A percentile compares a stretch with the other conserved stretches of the same genome.
Evolutionary conservation across 2,797 vertebrate species (phyloP).

Genomic region (Anableps anableps): DNA sequence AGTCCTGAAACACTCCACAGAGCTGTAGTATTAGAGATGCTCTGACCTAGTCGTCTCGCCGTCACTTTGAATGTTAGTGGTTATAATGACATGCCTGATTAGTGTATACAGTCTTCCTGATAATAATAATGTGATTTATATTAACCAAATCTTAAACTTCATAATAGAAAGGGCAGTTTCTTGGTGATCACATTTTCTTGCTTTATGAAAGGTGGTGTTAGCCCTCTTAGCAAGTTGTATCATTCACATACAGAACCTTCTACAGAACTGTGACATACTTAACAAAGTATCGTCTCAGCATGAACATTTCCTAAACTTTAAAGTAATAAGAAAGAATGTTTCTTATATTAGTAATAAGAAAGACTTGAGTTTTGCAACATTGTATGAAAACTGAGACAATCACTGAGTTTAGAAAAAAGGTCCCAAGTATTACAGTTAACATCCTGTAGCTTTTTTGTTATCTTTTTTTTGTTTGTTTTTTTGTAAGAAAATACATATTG

Average conservation of each 20-base stretch:
- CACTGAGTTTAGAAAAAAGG: conserved; percentile 13
- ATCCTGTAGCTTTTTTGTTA: conserved; percentile 27
- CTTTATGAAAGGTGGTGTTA: neutral
- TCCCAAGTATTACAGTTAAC: conserved; percentile 14
- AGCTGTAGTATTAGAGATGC: too few species aligned
- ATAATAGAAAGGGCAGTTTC: neutral
- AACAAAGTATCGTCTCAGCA: neutral
- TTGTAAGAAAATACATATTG: neutral
- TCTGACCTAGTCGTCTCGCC: neutral
- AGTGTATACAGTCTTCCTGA: neutral
- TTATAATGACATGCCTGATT: neutral
- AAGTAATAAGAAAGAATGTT: conserved; percentile 11
- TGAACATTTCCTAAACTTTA: neutral
- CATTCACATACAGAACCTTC: neutral
- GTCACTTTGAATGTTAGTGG: neutral
- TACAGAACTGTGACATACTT: neutral
- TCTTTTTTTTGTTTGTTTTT: neutral
- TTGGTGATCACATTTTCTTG: neutral
- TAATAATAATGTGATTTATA: neutral
- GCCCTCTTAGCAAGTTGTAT: neutral
- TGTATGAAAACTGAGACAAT: conserved; percentile 4
- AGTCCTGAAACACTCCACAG: neutral
- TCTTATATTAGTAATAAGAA: too few species aligned
- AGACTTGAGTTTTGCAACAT: neutral
- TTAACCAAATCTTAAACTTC: neutral